Conservation (phyloP, 37 sponge, comb jelly and placozoan species). For the Beroe forskalii region DNA sequence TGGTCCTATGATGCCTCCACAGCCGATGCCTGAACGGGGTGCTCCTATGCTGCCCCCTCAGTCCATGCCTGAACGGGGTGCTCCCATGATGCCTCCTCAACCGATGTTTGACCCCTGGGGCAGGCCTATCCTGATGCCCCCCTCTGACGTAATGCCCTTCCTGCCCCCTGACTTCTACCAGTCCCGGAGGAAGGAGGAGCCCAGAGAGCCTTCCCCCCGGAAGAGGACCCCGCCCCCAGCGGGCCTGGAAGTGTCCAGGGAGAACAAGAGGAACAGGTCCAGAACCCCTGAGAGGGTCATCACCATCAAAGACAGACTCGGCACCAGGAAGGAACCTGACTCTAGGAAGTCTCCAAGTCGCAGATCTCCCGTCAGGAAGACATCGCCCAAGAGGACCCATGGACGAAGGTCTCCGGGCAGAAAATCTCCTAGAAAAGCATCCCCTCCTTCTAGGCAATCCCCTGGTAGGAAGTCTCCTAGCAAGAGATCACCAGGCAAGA, state of each 20-base stretch:
- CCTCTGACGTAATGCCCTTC: background rate
- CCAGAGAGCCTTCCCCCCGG: background rate
- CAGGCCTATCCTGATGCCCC: background rate
- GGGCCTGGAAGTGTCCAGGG: background rate
- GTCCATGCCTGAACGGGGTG: background rate
- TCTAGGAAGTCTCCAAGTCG: background rate
- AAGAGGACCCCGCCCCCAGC: constrained; percentile 35
- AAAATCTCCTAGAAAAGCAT: background rate
- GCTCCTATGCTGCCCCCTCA: background rate
- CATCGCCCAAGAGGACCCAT: background rate
- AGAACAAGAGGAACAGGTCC: background rate
- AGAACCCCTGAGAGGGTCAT: constrained; percentile 20
- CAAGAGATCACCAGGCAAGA: background rate
- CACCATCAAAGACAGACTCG: background rate
- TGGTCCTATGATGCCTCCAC: background rate
- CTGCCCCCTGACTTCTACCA: background rate
- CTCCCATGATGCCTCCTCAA: background rate
- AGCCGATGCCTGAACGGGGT: background rate
- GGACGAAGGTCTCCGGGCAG: background rate
- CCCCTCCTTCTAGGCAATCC: background rate
- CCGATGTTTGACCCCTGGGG: constrained; percentile 10
- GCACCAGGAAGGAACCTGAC: background rate
- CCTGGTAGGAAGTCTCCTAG: constrained; percentile 16
- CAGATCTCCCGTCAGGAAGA: background rate
- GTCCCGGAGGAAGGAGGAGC: background rate